phyloP scores from a whole-genome alignment of 2,888 invertebrate species.

The Vesta saturnalis region DNA sequence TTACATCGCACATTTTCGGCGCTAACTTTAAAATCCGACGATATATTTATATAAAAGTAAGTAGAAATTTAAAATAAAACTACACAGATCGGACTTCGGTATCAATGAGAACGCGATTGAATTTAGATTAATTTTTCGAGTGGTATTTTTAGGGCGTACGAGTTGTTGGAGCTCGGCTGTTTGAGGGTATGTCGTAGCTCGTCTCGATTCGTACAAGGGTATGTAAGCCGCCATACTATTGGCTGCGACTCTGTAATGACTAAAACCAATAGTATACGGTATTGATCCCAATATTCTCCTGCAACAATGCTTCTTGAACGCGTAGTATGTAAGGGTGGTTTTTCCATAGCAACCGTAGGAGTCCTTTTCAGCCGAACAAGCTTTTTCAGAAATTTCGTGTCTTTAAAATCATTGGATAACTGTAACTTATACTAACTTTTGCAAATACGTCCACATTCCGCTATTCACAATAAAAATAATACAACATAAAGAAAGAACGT shows the following conservation, averaged over 20 bases:
- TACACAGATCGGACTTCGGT: neutral
- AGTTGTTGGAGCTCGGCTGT: too few species aligned
- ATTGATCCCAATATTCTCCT: conserved; percentile 45
- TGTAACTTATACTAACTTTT: conserved; percentile 42
- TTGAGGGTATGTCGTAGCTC: conserved; percentile 30
- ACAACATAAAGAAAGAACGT: conserved; percentile 20
- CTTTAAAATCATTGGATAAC: conserved; percentile 37
- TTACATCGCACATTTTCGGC: conserved; percentile 23
- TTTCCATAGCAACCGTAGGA: conserved; percentile 15
- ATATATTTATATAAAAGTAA: neutral
- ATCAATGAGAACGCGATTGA: neutral
- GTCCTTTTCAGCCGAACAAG: conserved; percentile 33
- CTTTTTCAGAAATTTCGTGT: conserved; percentile 36
- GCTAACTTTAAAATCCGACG: conserved; percentile 19
- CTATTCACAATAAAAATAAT: conserved; percentile 25
- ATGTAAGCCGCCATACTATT: conserved; percentile 46
- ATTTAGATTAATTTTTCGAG: neutral
- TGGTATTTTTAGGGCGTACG: neutral
- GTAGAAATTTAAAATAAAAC: neutral
- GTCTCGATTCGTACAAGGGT: conserved; percentile 39
- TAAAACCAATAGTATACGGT: conserved; percentile 49
- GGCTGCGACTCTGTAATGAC: conserved; percentile 46
- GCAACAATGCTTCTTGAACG: conserved; percentile 22
- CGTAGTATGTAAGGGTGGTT: conserved; percentile 18
- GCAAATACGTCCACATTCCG: conserved; percentile 38